Percentiles rank a stretch among this genome's conserved stretches.
Evolutionary conservation across 2,797 vertebrate genomes (phyloP).

Genomic region (Sciaenops ocellatus): DNA sequence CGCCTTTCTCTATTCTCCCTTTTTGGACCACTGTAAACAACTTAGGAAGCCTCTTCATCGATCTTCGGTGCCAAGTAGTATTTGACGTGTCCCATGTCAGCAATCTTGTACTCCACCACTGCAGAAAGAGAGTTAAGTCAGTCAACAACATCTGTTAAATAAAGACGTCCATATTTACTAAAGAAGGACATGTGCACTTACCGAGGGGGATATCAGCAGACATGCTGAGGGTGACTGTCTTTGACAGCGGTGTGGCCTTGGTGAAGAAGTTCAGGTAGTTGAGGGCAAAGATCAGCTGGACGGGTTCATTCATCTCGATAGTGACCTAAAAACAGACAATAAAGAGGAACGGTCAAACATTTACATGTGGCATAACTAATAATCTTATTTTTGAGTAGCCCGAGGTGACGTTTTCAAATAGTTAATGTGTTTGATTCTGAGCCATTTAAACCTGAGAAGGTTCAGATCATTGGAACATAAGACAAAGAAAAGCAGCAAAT

Average conservation of each 20-base stretch:
- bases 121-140: conserved; percentile 22
- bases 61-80: conserved; percentile 98
- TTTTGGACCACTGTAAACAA: neutral
- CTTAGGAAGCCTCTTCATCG: conserved; percentile 90
- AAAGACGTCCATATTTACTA: rapidly evolving
- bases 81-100: conserved; percentile 96
- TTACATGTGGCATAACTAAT: neutral
- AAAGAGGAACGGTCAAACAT: neutral
- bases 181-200: conserved; percentile 65
- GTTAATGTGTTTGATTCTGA: too few species aligned
- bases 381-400: neutral
- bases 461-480: neutral
- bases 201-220: conserved; percentile 98
- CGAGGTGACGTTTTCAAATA: neutral
- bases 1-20: conserved; percentile 37
- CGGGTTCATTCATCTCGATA: conserved; percentile 98
- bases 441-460: neutral
- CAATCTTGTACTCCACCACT: conserved; percentile 98
- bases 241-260: conserved; percentile 96
- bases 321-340: conserved; percentile 85
- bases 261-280: conserved; percentile 99
- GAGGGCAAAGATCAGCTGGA: conserved; percentile 96
- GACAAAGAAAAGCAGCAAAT: neutral
- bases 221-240: conserved; percentile 98
- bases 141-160: neutral